Evolutionary conservation across 2,113 vertebrate genomes (phyloP), one percentile per base, ranked within the genome.

Genomic region (Mesocricetus auratus): DNA sequence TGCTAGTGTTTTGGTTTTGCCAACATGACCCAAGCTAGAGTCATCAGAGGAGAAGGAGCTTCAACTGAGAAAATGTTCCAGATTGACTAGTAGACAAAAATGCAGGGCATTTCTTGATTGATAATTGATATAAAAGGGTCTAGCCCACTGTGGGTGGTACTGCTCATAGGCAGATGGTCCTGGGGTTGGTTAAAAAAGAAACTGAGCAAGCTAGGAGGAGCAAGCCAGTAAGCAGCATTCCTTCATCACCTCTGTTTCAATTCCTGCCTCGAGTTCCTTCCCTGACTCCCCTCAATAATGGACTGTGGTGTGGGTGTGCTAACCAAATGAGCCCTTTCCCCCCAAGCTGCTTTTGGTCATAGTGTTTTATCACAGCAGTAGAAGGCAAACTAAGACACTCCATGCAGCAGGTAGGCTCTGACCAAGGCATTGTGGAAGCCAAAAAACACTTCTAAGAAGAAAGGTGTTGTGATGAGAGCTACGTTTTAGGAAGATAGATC

Each of bases 401-500:
- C 3, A 53, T 9, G 9, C 1, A 29, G 29, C 11, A 33, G 86
- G 60, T 22, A 77, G 90, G 45, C 56, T 45, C 24, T 75, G 39
- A 26, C 24, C 79, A 73, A 47, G 36, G 15, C 93, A 66, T 26
- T n/a, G 22, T 47, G 22, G 66, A 50, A 82, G 87, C 42, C 39
- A 77, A 64, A 16, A 36, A 22, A 85, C 39, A 33, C 26, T 92
- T 89, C 82, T 69, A 69, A 96, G 58, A 10, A 75, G 78, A 71
- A 91, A 93, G 42, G 68, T 16, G 26, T 8, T 60, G 58, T 13
- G 42, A 60, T 62, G 24, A 91, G 50, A 75, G 53, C 17, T 77
- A 17, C 71, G 66, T 66, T 94, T 93, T 94, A 73, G 45, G 45
- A 77, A 75, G 45, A 91, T 29, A 93, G 90, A 90, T n/a, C 75